Conservation (phyloP, 2,113 vertebrate species). For the Proteles cristata region DNA sequence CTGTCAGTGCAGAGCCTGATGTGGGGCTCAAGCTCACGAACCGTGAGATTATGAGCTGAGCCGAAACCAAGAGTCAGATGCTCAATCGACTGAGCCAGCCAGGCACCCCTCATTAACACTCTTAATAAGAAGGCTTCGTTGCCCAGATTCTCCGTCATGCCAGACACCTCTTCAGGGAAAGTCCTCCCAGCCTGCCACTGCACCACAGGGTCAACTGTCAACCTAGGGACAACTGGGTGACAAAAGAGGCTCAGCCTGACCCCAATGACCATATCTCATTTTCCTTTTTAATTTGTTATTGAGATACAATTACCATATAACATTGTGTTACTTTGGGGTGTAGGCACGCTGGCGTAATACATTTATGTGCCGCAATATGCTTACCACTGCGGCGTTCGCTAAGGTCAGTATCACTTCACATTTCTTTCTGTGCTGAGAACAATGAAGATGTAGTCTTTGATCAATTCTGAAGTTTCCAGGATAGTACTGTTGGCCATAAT, state of each 20-base stretch:
- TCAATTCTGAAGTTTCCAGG: neutral
- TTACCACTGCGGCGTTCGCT: neutral
- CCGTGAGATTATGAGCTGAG: neutral
- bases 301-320: neutral
- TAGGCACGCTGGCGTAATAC: neutral
- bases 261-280: neutral
- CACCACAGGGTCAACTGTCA: neutral
- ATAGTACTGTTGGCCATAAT: neutral
- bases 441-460: neutral
- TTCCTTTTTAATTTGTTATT: neutral
- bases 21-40: neutral
- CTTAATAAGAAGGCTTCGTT: neutral
- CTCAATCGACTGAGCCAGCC: neutral
- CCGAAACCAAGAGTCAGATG: neutral
- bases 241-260: neutral
- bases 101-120: neutral
- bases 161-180: neutral
- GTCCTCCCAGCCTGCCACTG: neutral
- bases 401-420: too few relatives aligned
- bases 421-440: neutral
- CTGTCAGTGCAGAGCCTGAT: neutral
- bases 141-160: neutral
- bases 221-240: neutral
- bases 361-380: rapidly evolving
- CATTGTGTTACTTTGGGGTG: neutral